Base-by-base conservation (phyloP, 1,140 invertebrate genomes). In the Lucilia cuprina region DNA sequence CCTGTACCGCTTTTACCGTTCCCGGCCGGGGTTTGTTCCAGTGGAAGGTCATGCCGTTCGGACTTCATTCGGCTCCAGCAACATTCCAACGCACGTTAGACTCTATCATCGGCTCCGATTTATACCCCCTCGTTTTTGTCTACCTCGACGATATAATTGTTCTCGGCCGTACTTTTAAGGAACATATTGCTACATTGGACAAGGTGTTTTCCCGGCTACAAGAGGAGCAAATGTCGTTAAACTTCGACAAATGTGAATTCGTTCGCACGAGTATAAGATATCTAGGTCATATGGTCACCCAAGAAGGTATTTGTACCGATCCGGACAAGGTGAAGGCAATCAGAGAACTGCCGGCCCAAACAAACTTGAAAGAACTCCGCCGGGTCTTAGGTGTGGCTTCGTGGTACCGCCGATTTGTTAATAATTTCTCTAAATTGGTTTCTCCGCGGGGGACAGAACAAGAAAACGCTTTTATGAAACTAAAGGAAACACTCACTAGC, bases 131-230 rank as follows among this genome's bases (percentile, higher is more conserved):
- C 2, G 84, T 88, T 9, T 86, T 91, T n/a, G 88, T 88, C 1
- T 92, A 92, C 83, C 84, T 92, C 0, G 91, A 92, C 78, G 92
- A 92, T 78, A 87, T 92, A 8, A 88, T 93, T 19, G 80, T 92
- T 0, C 70, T 91, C 0, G 89, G 88, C 9, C 83, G 55, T 9
- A 70, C 10, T 12, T 35, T 74, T 25, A 14, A 70, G 12, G 65
- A 83, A 41, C 41, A 41, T 10, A 41, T 41, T 41, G 5, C 5
- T 41, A 41, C 41, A 41, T 10, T 41, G 41, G 21, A 83, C 7
- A 34, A 14, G 30, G 82, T 83, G 14, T 83, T 83, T 30, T 12
- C 17, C 1, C 30, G 19, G 10, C 4, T 83, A 49, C 30, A 30
- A 34, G 50, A 74, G 1, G 82, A 65, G 5, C 14, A 70, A 19